phyloP scores from a whole-genome alignment of 1,140 invertebrate species.

The Coelopa frigida region DNA sequence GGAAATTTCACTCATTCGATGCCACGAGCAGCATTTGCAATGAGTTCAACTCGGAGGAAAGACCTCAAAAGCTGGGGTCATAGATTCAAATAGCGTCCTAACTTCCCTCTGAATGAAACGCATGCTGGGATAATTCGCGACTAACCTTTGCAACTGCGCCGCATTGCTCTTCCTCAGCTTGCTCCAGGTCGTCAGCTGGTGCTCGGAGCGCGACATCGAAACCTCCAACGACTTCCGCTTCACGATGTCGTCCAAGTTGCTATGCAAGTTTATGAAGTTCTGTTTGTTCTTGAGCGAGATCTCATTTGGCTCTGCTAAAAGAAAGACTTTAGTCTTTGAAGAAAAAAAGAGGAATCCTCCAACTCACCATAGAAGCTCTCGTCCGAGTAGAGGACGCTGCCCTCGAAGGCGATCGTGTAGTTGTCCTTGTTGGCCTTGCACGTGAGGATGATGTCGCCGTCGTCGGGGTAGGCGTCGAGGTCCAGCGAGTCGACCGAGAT shows the following conservation, averaged over 20 bases:
- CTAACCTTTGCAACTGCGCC: slow-evolving; percentile 42
- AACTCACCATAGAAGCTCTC: slow-evolving; percentile 67
- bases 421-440: slow-evolving; percentile 88
- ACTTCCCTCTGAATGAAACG: too few relatives aligned
- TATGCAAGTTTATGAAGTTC: slow-evolving; percentile 43
- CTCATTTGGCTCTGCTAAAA: slow-evolving; percentile 36
- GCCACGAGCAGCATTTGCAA: too few relatives aligned
- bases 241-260: slow-evolving; percentile 42
- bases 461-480: slow-evolving; percentile 62
- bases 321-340: background rate
- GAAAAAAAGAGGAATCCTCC: background rate
- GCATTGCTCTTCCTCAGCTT: slow-evolving; percentile 60
- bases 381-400: slow-evolving; percentile 78
- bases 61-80: too few relatives aligned
- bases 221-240: slow-evolving; percentile 51
- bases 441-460: slow-evolving; percentile 78
- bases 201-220: slow-evolving; percentile 74
- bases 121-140: too few relatives aligned
- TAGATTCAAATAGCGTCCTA: too few relatives aligned
- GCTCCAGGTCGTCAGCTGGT: slow-evolving; percentile 69
- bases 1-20: background rate
- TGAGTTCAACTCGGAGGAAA: background rate
- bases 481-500: slow-evolving; percentile 87
- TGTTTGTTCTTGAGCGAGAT: slow-evolving; percentile 32
- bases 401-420: slow-evolving; percentile 91